Base-by-base conservation (phyloP, 2,888 invertebrate genomes). In the Cryptocheilus praepositus region DNA sequence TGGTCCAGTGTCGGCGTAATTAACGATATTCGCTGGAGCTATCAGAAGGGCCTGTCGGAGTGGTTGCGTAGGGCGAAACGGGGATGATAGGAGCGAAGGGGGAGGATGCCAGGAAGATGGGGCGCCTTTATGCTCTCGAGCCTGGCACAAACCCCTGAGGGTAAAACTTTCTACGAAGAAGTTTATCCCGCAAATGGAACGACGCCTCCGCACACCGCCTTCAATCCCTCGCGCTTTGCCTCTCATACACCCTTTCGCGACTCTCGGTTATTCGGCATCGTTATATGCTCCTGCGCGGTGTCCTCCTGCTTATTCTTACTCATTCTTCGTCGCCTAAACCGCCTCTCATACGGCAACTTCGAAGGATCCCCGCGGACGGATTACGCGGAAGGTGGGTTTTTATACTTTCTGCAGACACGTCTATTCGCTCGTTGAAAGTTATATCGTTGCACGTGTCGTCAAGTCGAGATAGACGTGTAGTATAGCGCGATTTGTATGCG, bases 141-240 rank as follows among this genome's bases (percentile, higher is more conserved):
- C 21, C 36, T 61, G 64, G 65, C 58, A 43, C 36, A 18, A 67
- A 73, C 63, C 61, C 60, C 18, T 52, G 19, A 43, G 74, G 57
- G 61, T 44, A 62, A 75, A 76, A 75, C 61, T 75, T 75, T 75
- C 57, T 51, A 18, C 52, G 56, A 55, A 60, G 55, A 57, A 70
- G 65, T 62, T 73, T 66, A 62, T 62, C 49, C 64, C 25, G 36
- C 52, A 49, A 64, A 71, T 61, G 64, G 56, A 55, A 57, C 53
- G 71, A 62, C 36, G 49, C 54, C 28, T 46, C 28, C 11, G 45
- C 55, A 36, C 28, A 11, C 21, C 18, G 15, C 36, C 55, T 25
- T n/a, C 25, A 28, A n/a, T 18, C 18, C 21, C 8, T 52, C n/a
- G 19, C n/a, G 55, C 8, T 54, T 53, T 52, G 57, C 43, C 18